Base-by-base conservation (phyloP, 2,888 invertebrate species). In the Notocelia uddmanniana region DNA sequence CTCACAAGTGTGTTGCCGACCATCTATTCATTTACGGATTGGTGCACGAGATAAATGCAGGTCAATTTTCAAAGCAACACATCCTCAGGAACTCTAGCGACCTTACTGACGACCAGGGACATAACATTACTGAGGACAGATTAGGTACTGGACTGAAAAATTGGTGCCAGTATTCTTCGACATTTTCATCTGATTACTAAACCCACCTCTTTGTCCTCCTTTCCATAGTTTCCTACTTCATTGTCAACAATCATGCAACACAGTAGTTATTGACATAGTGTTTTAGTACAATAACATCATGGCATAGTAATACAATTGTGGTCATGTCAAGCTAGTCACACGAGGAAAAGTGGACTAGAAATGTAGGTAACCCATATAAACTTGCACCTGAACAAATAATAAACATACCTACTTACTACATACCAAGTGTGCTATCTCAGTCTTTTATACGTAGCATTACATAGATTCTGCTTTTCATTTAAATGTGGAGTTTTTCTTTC, bases 341-440 rank as follows among this genome's bases (percentile, higher is more conserved):
- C 9, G 52, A 37, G 18, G 70, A 70, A 70, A 64, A 59, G 54
- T 18, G 59, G 45, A 31, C 71, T 60, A 60, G 52, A 59, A 58
- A 66, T 60, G 45, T 54, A 71, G 66, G 66, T 66, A 52, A 60
- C 66, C 70, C 41, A 41, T 26, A 58, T 64, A 41, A 45, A 41
- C 34, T 71, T 66, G 45, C 71, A 71, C 45, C 66, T 71, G 71
- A 54, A 45, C 59, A 71, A 71, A 71, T 21, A 63, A 37, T 37
- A 23, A 19, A 23, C 8, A 23, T 55, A 45, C 15, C 23, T 23
- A 58, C 11, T 18, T 52, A 23, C 50, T 48, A 31, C 18, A 31
- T 10, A 48, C 15, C 13, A 50, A 50, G n/a, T n/a, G 45, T 45
- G 6, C 15, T 15, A 45, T 6, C 15, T n/a, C 5, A 45, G 6